Evolutionary conservation across 2,797 vertebrate genomes (phyloP).

Genomic region (Sebastes matsubarae): DNA sequence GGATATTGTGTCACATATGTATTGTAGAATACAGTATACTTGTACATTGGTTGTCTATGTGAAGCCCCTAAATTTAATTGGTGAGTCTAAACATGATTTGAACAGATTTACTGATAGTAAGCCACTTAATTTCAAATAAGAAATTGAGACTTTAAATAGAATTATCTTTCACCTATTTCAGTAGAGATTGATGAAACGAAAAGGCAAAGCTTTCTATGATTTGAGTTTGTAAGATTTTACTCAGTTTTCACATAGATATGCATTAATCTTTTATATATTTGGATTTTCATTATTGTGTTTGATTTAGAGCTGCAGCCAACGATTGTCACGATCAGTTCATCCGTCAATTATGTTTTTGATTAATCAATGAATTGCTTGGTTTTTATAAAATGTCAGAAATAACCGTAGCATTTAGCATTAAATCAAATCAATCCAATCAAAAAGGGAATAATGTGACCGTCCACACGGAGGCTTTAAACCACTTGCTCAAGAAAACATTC

Average conservation of each 20-base stretch:
- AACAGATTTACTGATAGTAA: background rate
- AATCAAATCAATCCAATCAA: background rate
- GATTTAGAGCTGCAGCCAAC: background rate
- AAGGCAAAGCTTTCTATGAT: background rate
- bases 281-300: background rate
- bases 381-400: background rate
- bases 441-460: background rate
- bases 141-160: no score
- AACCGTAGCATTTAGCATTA: background rate
- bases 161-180: no score
- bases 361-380: background rate
- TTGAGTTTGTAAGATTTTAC: background rate
- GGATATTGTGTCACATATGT: no score
- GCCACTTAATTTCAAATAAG: no score
- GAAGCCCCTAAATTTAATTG: background rate
- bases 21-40: background rate
- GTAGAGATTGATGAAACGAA: background rate
- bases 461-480: background rate
- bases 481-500: background rate
- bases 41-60: background rate
- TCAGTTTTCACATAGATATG: background rate
- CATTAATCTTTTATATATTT: no score
- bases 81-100: background rate
- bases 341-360: background rate
- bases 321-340: background rate